Evolutionary conservation across 2,797 vertebrate species (phyloP), one percentile per base, ranked within the genome.

Genomic region (Gadopsis bispinosus): DNA sequence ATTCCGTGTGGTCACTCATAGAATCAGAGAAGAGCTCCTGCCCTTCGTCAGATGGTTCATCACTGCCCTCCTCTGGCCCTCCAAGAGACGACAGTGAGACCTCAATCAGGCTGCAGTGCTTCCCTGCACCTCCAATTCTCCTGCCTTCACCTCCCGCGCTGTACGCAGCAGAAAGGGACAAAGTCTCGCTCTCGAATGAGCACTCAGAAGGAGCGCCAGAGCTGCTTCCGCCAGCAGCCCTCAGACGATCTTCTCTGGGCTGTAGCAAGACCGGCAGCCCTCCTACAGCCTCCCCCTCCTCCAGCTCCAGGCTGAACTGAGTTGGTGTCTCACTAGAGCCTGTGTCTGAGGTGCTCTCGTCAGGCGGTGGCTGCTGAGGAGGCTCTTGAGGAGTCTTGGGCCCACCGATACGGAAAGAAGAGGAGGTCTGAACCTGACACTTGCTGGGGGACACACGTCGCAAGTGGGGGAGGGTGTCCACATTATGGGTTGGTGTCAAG

Each of bases 401-500:
- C 0, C 90, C 94, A 4, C 95, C 94, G 0, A 98, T 95, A 26
- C 95, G 95, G 87, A 98, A 95, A 7, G 97, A 97, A 5, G 96
- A 97, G 3, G 95, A 89, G 0, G 97, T 98, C 92, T 98, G 97
- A 26, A 97, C 93, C 3, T 96, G 93, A 81, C 97, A 97, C 89
- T 97, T 96, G 90, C 96, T 97, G 0, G 97, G 97, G 0, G 97
- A 97, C 56, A 96, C 97, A 0, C 96, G 96, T 0, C 97, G 95
- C 58, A 98, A 92, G 85, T 97, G 97, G 2, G 97, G 97, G 5
- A 98, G 91, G 0, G 93, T 96, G 89, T 98, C 97, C 12, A 98
- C 97, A 0, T 95, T 97, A 0, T 96, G 95, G 1, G 97, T 96
- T 0, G 97, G 95, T 0, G 95, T 96, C 61, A 98, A 86, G 37